These are phyloP conservation scores for Pardosa pseudoannulata DNA, from an alignment of 2,888 invertebrate species.

Conservation along the genomic window DNA sequence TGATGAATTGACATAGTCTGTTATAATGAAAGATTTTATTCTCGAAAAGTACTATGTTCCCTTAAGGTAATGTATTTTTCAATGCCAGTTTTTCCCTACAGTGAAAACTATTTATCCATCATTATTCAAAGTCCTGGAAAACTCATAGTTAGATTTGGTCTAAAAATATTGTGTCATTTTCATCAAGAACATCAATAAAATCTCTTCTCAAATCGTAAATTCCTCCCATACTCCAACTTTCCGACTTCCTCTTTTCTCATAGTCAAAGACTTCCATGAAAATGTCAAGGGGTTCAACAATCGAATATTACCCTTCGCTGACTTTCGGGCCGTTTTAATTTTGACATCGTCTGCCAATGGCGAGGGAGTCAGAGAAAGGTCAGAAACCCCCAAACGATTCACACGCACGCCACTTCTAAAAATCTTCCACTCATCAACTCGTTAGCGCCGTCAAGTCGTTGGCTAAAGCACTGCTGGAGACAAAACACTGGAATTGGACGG, in stretches of 20 bases:
- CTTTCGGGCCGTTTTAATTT: neutral
- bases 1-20: no score
- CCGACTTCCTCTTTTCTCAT: neutral
- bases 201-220: no score
- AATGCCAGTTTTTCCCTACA: no score
- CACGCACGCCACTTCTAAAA: constrained; percentile 47
- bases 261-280: neutral
- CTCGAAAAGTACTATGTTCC: no score
- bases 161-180: no score
- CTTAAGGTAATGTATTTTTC: no score
- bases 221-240: no score
- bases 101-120: no score
- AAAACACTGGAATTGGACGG: neutral
- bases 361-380: constrained; percentile 23
- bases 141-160: no score
- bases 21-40: no score
- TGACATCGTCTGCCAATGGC: neutral
- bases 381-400: constrained; percentile 21
- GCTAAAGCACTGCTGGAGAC: constrained; percentile 22
- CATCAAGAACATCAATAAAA: no score
- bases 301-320: neutral
- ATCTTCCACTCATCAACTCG: constrained; percentile 63
- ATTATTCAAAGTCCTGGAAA: no score
- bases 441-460: constrained; percentile 55
- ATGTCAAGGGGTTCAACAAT: neutral